Evolutionary conservation across 1,140 invertebrate species (phyloP), one percentile per base, ranked within the genome.

Genomic region (Drosophila malerkotliana): DNA sequence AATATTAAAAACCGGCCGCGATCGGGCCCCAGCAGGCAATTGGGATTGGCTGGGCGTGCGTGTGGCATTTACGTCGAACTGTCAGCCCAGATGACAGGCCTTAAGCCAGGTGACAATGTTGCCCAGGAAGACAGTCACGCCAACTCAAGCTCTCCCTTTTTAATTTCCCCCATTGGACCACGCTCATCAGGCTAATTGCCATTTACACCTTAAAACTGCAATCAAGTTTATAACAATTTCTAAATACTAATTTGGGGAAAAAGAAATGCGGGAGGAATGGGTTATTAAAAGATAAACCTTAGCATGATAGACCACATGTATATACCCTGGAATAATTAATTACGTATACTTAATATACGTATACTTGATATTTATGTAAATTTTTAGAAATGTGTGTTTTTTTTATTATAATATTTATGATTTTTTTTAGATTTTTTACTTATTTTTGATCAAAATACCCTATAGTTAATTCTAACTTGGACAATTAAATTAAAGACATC

Each of bases 1-100:
- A 21, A n/a, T 51, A 12, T 18, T 32, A 9, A 56, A 54, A 69
- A 68, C 66, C 66, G 66, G 66, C 56, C 63, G 10, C 26, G 32
- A 48, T 68, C 62, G 18, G 44, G 9, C 63, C 63, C 9, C 66
- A 57, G 41, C 41, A 34, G 62, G 62, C 66, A 55, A n/a, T 69
- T 56, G 54, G 49, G 59, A 77, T 73, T 82, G 68, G 63, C 30
- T 58, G 79, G 62, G 52, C 68, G 68, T 81, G 81, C 61, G 72
- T 84, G 81, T 84, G 81, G 81, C 82, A 84, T 85, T 77, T 77
- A 71, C 81, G 82, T 71, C 74, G 54, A 78, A 53, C 77, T 85
- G 81, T 81, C 68, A 81, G 75, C 57, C 76, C 32, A 56, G 61
- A 62, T 59, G 77, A 69, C 80, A 77, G 77, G 55, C 49, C 59